These are phyloP conservation scores for Platalea minor DNA, from an alignment of 2,797 vertebrate species.

Conservation along the genomic window DNA sequence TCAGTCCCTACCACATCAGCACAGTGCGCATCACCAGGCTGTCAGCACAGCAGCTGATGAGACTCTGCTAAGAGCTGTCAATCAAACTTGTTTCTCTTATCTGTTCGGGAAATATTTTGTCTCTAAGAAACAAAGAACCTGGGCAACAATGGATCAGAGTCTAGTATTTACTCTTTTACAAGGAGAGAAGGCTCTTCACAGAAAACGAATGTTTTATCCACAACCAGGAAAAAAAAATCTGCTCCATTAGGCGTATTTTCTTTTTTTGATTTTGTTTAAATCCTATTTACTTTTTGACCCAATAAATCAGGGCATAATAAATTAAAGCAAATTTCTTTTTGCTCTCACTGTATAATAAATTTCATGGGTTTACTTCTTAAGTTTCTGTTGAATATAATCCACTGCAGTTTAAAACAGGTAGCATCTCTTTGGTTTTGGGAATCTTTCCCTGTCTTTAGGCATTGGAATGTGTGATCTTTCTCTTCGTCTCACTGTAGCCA, in stretches of 20 bases:
- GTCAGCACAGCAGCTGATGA: conserved; percentile 86
- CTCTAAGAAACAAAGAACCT: conserved; percentile 77
- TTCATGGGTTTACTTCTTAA: neutral
- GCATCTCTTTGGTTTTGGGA: neutral
- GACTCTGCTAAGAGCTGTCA: conserved; percentile 83
- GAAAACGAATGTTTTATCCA: conserved; percentile 35
- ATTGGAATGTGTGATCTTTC: neutral
- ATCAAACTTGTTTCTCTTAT: conserved; percentile 81
- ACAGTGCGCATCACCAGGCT: conserved; percentile 75
- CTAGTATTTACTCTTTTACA: conserved; percentile 56
- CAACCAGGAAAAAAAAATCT: conserved; percentile 3
- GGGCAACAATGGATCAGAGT: conserved; percentile 65
- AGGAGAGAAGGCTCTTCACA: conserved; percentile 26
- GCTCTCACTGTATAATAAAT: neutral
- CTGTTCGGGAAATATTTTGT: conserved; percentile 78
- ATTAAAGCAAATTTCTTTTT: conserved; percentile 27
- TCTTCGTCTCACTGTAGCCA: neutral
- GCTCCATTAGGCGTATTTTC: neutral
- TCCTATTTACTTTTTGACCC: neutral
- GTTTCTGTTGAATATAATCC: neutral
- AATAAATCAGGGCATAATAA: neutral
- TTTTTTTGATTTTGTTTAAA: neutral
- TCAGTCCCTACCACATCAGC: conserved; percentile 82
- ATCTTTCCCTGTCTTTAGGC: neutral
- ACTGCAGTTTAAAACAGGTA: neutral